Evolutionary conservation across 1,140 invertebrate genomes (phyloP), one percentile per base, ranked within the genome.

Genomic region (Hermetia illucens): DNA sequence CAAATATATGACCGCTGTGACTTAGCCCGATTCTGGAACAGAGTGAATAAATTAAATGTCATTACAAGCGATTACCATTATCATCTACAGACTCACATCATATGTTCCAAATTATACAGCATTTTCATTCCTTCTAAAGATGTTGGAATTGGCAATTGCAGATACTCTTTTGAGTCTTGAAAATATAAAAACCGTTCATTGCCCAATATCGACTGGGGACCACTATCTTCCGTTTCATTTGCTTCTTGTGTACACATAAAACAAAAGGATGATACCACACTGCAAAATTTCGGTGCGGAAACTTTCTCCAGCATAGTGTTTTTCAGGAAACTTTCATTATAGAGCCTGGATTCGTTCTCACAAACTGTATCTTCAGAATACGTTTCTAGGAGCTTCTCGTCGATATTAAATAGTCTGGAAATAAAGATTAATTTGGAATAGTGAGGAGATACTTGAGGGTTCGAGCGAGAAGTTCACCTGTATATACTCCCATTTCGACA

Each of bases 401-500:
- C 43, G 12, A 59, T 49, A 36, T 59, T 47, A 17, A 47, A 51
- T 0, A 60, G 39, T 12, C 54, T 59, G 20, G 0, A 34, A 30
- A 3, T 2, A 36, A 31, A 36, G 22, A 30, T 5, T n/a, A 17
- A 21, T 32, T 5, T 33, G 10, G 5, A 21, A 13, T 33, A 6
- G 31, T 30, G 17, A 8, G 15, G 5, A 17, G 4, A 18, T 25
- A 37, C 22, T 10, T 4, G 10, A 24, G 15, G 8, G 10, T 24
- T n/a, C 25, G 18, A 2, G 8, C 9, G 19, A 17, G 20, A 18
- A 8, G 27, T 3, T 22, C 12, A 59, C 56, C 45, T 42, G 24
- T 60, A 60, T 3, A 59, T 39, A 31, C 50, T 58, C 4, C 57
- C 57, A 29, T 57, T 59, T 8, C 31, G 46, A 36, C 56, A 59